Evolutionary conservation across 2,113 vertebrate genomes (phyloP).

Genomic region (Polyodon spathula): DNA sequence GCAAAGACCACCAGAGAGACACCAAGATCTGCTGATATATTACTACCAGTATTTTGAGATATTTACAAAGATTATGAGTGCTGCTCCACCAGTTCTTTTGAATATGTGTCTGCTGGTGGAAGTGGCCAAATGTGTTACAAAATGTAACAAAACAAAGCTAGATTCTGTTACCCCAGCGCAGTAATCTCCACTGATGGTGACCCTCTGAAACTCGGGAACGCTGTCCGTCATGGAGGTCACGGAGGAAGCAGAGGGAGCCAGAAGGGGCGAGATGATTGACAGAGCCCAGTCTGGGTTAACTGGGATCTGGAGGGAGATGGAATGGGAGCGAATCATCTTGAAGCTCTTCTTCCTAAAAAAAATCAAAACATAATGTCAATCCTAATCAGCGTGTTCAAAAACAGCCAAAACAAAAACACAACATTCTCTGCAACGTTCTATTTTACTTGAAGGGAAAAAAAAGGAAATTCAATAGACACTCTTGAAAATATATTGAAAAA

Average conservation of each 20-base stretch:
- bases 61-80: no score
- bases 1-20: no score
- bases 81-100: background rate
- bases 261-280: constrained; percentile 36
- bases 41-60: background rate
- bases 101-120: no score
- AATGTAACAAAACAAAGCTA: background rate
- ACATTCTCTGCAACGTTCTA: no score
- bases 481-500: no score
- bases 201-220: constrained; percentile 85
- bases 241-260: constrained; percentile 41
- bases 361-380: background rate
- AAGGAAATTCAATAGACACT: no score
- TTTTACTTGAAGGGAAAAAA: no score
- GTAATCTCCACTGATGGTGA: constrained; percentile 91
- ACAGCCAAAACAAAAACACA: no score
- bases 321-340: constrained; percentile 86
- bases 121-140: no score
- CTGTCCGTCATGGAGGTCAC: constrained; percentile 23
- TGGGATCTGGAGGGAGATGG: constrained; percentile 74
- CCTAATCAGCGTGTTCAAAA: no score
- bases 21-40: constrained; percentile 1
- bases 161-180: constrained; percentile 81
- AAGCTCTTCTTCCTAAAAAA: constrained; percentile 83
- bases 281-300: constrained; percentile 47